Evolutionary conservation across 92 coral and sea anemone species (phyloP), one percentile per base, ranked within the genome.

Genomic region (Montipora capitata): DNA sequence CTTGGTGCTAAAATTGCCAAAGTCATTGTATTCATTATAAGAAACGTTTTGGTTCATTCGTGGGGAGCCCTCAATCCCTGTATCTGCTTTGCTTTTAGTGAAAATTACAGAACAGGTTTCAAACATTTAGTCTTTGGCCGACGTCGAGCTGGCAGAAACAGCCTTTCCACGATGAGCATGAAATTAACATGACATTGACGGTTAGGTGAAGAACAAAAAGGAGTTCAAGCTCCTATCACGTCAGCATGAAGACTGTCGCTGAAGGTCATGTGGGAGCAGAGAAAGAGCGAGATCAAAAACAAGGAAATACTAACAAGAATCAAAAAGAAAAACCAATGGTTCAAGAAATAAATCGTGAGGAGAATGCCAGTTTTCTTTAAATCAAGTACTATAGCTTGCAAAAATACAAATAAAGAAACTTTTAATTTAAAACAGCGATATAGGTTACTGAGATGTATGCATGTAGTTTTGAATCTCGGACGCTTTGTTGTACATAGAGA

Each of bases 41-140:
- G 10, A 4, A 3, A 1, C 7, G 42, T 82, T 12, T 40, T 71
- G 69, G 0, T 72, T 16, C 70, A 57, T 56, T 82, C 87, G 1
- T 70, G 77, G 78, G 20, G 78, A 52, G 87, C 87, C 62, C 7
- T 82, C 27, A 82, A 82, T 44, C 79, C 87, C 0, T 82, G 79
- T 43, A 70, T 72, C 17, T 82, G 79, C 59, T 82, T 82, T 56
- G 27, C 14, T 9, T 82, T 82, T 57, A 35, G 17, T 10, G 41
- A 20, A 41, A 82, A 56, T 13, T 82, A 56, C 10, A 56, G 57
- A 3, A 72, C 27, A 49, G 41, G 69, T 9, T 57, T 82, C 20
- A 72, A 72, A 20, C 18, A 59, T 2, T 12, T 54, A 10, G 20
- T 72, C n/a, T 18, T 15, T 2, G 13, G 14, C 16, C 3, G 20